Evolutionary conservation across 23 tunicate species (phyloP), one percentile per base, ranked within the genome.

Genomic region (Halocynthia roretzi): DNA sequence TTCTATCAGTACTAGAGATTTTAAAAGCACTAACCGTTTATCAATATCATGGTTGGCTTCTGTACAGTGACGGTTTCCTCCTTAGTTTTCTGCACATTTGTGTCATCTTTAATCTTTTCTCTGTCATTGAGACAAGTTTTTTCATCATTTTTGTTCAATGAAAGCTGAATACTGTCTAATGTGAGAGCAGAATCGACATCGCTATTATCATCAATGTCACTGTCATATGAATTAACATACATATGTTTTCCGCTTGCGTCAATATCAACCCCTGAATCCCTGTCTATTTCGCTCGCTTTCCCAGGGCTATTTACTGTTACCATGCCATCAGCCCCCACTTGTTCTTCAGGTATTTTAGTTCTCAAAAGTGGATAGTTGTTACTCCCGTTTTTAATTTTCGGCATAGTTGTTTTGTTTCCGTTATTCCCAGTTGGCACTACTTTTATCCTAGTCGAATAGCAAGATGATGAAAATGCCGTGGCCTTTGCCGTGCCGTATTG

Each of bases 301-400:
- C 18, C 7, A 0, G 23, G 31, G 0, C 31, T 48, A 9, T 40
- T 48, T 65, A 15, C 70, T 11, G 78, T 74, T 8, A 74, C 64
- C 8, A 62, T 54, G 17, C 78, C 78, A 54, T 74, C 78, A 44
- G 55, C 78, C 56, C 31, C 31, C 11, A 53, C 31, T 17, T 74
- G 17, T 18, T 74, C 78, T 48, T 74, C 78, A 2, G 78, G 78
- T n/a, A 74, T 74, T 56, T 56, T 74, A 50, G 78, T 74, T 74
- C 56, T 74, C 31, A 74, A 54, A 15, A 74, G 56, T 9, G 78
- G 78, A 18, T 74, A 74, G 56, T 15, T 14, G 50, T 74, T 31
- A 20, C 62, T 64, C 50, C 55, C 56, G 78, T 74, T 74, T 74
- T 54, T 74, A 9, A 65, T 48, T 15, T 65, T 65, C 10, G 70